Evolutionary conservation across 2,888 invertebrate genomes (phyloP).

Genomic region (Gymnocheta viridis): DNA sequence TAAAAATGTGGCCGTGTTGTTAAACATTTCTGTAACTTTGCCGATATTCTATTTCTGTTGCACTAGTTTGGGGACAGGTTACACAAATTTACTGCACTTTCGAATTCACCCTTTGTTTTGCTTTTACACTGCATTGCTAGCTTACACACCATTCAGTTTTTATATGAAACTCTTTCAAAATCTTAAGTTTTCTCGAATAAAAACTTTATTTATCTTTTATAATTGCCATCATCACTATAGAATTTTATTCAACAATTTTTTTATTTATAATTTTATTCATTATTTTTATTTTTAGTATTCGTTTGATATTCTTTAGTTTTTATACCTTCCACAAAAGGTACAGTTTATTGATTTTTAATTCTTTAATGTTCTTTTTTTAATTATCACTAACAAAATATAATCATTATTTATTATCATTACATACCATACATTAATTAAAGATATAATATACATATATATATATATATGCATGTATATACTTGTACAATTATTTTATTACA

Average conservation of each 20-base stretch:
- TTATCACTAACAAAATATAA: slow-evolving; percentile 65
- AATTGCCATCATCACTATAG: slow-evolving; percentile 68
- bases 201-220: slow-evolving; percentile 55
- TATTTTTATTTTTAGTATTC: slow-evolving; percentile 68
- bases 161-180: not conserved
- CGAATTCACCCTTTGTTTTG: too few relatives aligned
- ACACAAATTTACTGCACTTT: too few relatives aligned
- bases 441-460: slow-evolving; percentile 17
- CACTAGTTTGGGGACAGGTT: too few relatives aligned
- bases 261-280: slow-evolving; percentile 47
- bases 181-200: not conserved
- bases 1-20: not conserved
- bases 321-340: slow-evolving; percentile 65
- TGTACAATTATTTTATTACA: slow-evolving; percentile 33
- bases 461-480: slow-evolving; percentile 15
- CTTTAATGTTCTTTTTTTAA: slow-evolving; percentile 35
- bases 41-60: too few relatives aligned
- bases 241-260: slow-evolving; percentile 66
- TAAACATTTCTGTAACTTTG: too few relatives aligned
- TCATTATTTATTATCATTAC: slow-evolving; percentile 43
- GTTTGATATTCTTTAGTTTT: slow-evolving; percentile 71
- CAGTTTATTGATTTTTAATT: slow-evolving; percentile 56
- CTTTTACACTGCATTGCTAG: too few relatives aligned
- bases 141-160: not conserved
- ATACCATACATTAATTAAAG: slow-evolving; percentile 64